These are phyloP conservation scores for Hyposoter didymator DNA, from an alignment of 2,888 invertebrate species.

Conservation along the genomic window DNA sequence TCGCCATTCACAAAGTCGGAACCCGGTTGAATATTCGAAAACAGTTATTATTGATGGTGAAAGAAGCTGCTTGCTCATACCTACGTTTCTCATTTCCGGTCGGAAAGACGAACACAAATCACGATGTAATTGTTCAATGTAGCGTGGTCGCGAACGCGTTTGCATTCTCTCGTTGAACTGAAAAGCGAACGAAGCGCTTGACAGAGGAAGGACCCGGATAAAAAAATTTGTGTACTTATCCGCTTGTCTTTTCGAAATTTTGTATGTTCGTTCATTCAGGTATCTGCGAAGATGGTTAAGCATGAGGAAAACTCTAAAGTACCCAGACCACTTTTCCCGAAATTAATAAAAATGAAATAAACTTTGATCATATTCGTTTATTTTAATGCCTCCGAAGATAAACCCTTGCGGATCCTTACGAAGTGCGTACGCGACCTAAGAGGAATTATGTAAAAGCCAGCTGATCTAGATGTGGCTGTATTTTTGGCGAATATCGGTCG, in stretches of 20 bases:
- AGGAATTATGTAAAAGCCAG: not conserved
- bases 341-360: not conserved
- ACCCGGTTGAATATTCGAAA: conserved; percentile 67
- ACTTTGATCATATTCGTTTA: not conserved
- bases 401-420: not conserved
- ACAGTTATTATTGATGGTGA: conserved; percentile 72
- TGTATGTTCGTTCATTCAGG: not conserved
- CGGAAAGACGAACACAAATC: conserved; percentile 76
- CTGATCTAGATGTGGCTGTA: not conserved
- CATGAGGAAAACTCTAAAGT: conserved; percentile 3
- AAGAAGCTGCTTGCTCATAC: conserved; percentile 73
- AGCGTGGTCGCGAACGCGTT: conserved; percentile 72
- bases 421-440: too few relatives aligned
- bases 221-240: conserved; percentile 37
- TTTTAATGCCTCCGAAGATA: not conserved
- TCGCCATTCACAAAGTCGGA: conserved; percentile 13
- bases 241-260: not conserved
- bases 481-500: not conserved
- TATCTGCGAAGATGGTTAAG: conserved; percentile 72
- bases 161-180: conserved; percentile 38
- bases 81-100: conserved; percentile 79
- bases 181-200: conserved; percentile 70
- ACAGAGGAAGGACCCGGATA: conserved; percentile 38
- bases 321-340: too few relatives aligned
- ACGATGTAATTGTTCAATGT: conserved; percentile 78